Evolutionary conservation across 2,113 vertebrate genomes (phyloP), one percentile per base, ranked within the genome.

Genomic region (Ctenodactylus gundi): DNA sequence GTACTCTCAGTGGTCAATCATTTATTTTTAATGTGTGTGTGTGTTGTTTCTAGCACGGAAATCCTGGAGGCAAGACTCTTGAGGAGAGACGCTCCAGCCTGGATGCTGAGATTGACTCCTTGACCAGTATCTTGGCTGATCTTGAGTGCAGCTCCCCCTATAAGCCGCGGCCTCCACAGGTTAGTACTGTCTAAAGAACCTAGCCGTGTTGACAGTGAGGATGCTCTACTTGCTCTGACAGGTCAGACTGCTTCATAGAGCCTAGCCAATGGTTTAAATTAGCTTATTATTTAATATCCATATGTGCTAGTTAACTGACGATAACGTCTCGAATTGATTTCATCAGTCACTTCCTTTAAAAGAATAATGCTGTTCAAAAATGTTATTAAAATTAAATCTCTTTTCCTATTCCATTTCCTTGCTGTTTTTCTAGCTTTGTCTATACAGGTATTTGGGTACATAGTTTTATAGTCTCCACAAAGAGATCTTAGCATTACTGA

Each of bases 101-200:
- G 96, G 99, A 99, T 27, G 99, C 99, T 1, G 99, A 99, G 97
- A 99, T 99, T 0, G 99, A 99, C 97, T 99, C 99, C 5, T 96
- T 99, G 97, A 99, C 99, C 91, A 99, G 99, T 94, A 99, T 99
- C 97, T 97, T 99, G 96, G 99, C 98, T 0, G 99, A 99, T 96
- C 98, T 99, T n/a, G 99, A 99, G 98, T 99, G 98, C 98, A 99
- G 99, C 97, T 99, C 99, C 3, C 99, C 99, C 0, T 99, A 99
- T 96, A 99, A 99, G 97, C 99, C 99, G 2, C 98, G 99, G 7
- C 96, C 96, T 21, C 97, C 98, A 53, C 99, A 99, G 98, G 99
- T 99, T 94, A 77, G 95, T 78, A 11, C n/a, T 51, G 0, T 10
- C 10, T 15, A 0, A 4, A 4, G 7, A 2, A 11, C 20, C 13